A percentile compares a stretch with the other conserved stretches of the same genome.
These are phyloP conservation scores for Nothocercus julius DNA, from an alignment of 2,113 vertebrate genomes.

Conservation along the genomic window DNA sequence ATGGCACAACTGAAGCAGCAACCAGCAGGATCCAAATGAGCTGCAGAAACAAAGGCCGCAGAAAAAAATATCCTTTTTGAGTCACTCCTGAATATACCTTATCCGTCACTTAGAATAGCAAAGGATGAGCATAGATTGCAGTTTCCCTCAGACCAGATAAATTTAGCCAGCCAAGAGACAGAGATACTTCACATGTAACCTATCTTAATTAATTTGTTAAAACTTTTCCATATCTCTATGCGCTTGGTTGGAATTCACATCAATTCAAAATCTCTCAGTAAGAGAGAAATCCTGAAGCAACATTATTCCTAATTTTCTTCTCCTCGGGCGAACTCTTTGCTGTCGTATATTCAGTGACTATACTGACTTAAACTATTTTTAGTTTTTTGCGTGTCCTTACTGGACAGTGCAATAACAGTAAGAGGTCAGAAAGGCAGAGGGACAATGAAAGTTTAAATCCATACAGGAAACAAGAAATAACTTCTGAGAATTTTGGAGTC, in stretches of 20 bases:
- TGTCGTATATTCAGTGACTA: no score
- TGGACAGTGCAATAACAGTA: background rate
- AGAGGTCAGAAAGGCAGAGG: background rate
- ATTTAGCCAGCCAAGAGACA: background rate
- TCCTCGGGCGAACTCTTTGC: no score
- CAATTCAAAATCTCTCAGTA: background rate
- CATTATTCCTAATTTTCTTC: background rate
- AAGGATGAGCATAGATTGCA: background rate
- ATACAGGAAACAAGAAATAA: background rate
- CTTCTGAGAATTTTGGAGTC: background rate
- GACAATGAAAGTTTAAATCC: background rate
- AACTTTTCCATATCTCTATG: background rate
- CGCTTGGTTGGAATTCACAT: background rate
- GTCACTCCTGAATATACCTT: background rate
- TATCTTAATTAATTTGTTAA: background rate
- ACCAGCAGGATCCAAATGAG: background rate
- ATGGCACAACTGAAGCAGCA: background rate
- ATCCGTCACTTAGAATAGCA: background rate
- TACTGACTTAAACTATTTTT: background rate
- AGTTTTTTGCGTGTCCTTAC: background rate
- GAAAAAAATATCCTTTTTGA: background rate
- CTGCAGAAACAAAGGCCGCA: background rate
- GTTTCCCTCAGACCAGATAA: background rate
- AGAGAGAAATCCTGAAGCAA: background rate
- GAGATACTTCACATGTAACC: background rate